A percentile compares a stretch with the other conserved stretches of the same genome.
phyloP scores from a whole-genome alignment of 2,888 invertebrate species.

The Omphaloscelis lunosa region DNA sequence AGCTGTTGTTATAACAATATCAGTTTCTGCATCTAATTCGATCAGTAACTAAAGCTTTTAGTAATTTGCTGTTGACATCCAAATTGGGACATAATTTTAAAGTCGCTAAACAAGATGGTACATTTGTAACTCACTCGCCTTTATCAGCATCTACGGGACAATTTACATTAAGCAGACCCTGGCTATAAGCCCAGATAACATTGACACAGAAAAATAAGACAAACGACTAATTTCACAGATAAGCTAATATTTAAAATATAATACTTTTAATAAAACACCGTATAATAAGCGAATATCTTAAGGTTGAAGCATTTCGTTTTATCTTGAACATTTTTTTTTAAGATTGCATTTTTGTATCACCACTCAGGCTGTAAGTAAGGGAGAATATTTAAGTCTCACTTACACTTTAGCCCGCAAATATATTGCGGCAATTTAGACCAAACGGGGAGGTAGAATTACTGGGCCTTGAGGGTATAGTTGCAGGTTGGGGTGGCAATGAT shows the following conservation, averaged over 20 bases:
- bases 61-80: background rate
- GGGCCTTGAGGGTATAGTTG: constrained; percentile 66
- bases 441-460: constrained; percentile 72
- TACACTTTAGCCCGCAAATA: constrained; percentile 81
- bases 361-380: constrained; percentile 66
- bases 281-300: constrained; percentile 15
- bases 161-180: constrained; percentile 7
- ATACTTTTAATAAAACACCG: constrained; percentile 23
- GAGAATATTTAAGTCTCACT: constrained; percentile 83
- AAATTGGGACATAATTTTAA: background rate
- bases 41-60: no score
- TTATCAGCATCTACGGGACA: background rate
- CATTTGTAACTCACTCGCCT: background rate
- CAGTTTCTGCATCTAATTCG: constrained; percentile 3
- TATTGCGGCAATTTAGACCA: constrained; percentile 82
- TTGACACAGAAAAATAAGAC: background rate
- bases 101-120: background rate
- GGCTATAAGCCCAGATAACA: constrained; percentile 1
- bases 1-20: background rate
- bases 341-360: constrained; percentile 71
- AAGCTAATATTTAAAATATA: constrained; percentile 2
- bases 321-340: constrained; percentile 47
- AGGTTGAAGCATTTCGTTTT: constrained; percentile 23
- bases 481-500: constrained; percentile 55
- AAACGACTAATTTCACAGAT: constrained; percentile 18